Evolutionary conservation across 2,113 vertebrate genomes (phyloP).

Genomic region (Noctilio leporinus): DNA sequence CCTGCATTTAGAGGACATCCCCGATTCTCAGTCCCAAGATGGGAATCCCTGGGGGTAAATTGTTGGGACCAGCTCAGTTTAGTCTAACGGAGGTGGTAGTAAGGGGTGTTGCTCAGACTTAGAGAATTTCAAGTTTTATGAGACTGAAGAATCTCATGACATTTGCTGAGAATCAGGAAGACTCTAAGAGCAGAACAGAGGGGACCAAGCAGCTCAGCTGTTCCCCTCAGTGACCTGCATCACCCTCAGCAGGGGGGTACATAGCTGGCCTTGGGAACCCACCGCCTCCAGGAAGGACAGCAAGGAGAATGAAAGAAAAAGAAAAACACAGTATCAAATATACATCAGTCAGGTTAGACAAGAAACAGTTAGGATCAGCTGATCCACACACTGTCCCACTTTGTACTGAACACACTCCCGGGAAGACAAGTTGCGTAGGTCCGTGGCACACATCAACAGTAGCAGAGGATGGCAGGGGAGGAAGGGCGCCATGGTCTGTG

Average conservation of each 20-base stretch:
- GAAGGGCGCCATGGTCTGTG: slow-evolving; percentile 17
- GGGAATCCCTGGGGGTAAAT: background rate
- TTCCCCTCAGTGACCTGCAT: background rate
- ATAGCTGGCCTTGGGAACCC: background rate
- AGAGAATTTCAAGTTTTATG: background rate
- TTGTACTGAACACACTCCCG: background rate
- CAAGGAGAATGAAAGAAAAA: slow-evolving; percentile 30
- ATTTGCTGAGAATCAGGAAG: background rate
- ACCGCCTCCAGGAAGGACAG: background rate
- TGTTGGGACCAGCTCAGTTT: background rate
- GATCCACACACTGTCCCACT: background rate
- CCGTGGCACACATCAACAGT: background rate
- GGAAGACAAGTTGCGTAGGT: slow-evolving; percentile 14
- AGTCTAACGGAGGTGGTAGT: background rate
- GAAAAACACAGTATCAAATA: slow-evolving; percentile 67
- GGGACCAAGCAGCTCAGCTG: background rate
- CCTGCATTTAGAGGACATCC: background rate
- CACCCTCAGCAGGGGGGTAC: background rate
- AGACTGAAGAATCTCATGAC: background rate
- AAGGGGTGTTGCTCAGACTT: background rate
- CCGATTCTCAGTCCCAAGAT: background rate
- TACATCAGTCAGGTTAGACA: background rate
- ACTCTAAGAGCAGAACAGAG: background rate
- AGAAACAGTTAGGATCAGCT: background rate
- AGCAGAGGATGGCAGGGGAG: background rate